Evolutionary conservation across 2,888 invertebrate species (phyloP).

Genomic region (Caenorhabditis angaria): DNA sequence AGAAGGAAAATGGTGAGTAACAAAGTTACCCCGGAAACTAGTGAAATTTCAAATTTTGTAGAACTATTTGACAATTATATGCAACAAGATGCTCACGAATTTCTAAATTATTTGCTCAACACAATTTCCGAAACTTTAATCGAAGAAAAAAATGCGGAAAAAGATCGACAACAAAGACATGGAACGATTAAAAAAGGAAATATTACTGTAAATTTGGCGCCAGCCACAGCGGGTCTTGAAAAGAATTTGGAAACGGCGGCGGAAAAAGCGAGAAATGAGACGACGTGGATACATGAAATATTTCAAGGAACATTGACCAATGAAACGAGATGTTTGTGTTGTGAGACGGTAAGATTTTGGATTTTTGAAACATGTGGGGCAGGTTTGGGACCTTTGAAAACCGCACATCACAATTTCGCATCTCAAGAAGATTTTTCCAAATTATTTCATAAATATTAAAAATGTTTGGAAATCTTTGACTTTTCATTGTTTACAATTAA

Average conservation of each 20-base stretch:
- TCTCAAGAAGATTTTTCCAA: too few relatives aligned
- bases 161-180: conserved; percentile 36
- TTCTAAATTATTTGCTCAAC: conserved; percentile 97
- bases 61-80: conserved; percentile 97
- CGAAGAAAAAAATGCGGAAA: conserved; percentile 61
- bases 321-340: conserved; percentile 97
- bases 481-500: too few relatives aligned
- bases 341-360: conserved; percentile 94
- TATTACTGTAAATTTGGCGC: conserved; percentile 29
- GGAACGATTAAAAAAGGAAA: conserved; percentile 44
- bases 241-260: conserved; percentile 9
- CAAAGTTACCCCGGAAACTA: background rate
- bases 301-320: conserved; percentile 99
- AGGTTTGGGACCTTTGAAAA: too few relatives aligned
- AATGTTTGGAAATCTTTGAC: too few relatives aligned
- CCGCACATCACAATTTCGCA: too few relatives aligned
- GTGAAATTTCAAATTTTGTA: conserved; percentile 71
- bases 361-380: too few relatives aligned
- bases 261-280: conserved; percentile 76
- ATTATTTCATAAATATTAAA: too few relatives aligned
- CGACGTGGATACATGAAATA: conserved; percentile 98
- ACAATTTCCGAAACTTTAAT: conserved; percentile 94
- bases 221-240: conserved; percentile 25
- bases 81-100: conserved; percentile 99
- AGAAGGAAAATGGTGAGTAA: conserved; percentile 91